A percentile compares a stretch with the other conserved stretches of the same genome.
Conservation (phyloP, 1,140 invertebrate genomes). For the Brachionus paranguensis region DNA sequence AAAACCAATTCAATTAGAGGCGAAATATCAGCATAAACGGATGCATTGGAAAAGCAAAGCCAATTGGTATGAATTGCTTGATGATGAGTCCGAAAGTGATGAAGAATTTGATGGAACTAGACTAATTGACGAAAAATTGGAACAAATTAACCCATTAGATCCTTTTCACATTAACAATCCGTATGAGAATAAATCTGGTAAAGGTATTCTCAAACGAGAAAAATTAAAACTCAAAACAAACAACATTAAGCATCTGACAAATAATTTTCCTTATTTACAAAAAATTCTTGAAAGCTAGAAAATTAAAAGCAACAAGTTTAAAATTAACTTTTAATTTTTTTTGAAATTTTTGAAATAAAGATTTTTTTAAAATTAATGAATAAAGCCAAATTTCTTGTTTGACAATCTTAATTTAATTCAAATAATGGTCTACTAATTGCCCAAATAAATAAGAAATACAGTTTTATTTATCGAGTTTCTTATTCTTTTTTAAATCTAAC, state of each 20-base stretch:
- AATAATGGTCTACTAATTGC: too few relatives aligned
- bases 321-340: background rate
- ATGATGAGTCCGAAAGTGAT: constrained; percentile 9
- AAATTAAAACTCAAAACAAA: background rate
- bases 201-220: background rate
- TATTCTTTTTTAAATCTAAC: too few relatives aligned
- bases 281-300: background rate
- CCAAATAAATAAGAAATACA: too few relatives aligned
- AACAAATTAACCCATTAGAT: background rate
- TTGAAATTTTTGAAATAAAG: background rate
- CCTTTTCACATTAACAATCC: background rate
- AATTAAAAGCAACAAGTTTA: background rate
- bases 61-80: constrained; percentile 20
- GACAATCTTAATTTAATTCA: too few relatives aligned
- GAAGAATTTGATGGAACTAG: background rate
- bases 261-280: background rate
- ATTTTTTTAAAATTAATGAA: background rate
- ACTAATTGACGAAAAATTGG: background rate
- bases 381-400: background rate
- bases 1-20: constrained; percentile 14
- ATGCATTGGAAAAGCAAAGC: background rate
- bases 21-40: background rate
- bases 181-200: background rate
- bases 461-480: too few relatives aligned
- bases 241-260: background rate